Evolutionary conservation across 2,888 invertebrate genomes (phyloP).

Genomic region (Ypsolopha sequella): DNA sequence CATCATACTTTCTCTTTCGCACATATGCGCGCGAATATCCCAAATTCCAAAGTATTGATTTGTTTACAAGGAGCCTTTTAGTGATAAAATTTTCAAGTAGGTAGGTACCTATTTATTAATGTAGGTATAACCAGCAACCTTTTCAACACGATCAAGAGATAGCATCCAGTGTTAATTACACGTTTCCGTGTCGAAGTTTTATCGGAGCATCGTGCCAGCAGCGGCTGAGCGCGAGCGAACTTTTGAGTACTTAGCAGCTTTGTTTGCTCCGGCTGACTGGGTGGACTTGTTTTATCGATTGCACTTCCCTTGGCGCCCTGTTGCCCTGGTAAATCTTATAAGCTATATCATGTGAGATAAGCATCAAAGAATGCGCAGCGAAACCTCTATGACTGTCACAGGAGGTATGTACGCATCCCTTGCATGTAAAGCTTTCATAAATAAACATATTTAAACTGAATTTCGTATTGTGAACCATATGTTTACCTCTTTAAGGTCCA

Average conservation of each 20-base stretch:
- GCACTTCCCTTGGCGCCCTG: constrained; percentile 35
- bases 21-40: constrained; percentile 42
- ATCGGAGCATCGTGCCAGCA: constrained; percentile 54
- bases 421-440: constrained; percentile 28
- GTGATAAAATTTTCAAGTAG: constrained; percentile 31
- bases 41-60: constrained; percentile 56
- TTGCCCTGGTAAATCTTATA: constrained; percentile 27
- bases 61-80: constrained; percentile 59
- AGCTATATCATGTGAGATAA: constrained; percentile 17
- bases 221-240: constrained; percentile 32
- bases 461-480: constrained; percentile 10
- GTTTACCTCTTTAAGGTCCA: constrained; percentile 33
- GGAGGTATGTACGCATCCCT: constrained; percentile 12
- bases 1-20: constrained; percentile 16
- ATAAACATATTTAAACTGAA: neutral
- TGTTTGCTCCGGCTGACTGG: constrained; percentile 41
- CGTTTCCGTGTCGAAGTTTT: constrained; percentile 53
- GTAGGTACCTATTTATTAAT: constrained; percentile 24
- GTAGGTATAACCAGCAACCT: constrained; percentile 47
- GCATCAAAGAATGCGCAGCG: constrained; percentile 46
- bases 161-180: constrained; percentile 55
- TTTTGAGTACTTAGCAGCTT: constrained; percentile 44
- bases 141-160: constrained; percentile 58
- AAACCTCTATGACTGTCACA: constrained; percentile 33
- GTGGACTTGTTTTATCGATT: constrained; percentile 62